A percentile compares a stretch with the other conserved stretches of the same genome.
Conservation (phyloP, 2,797 vertebrate species). For the Hydrolagus colliei region DNA sequence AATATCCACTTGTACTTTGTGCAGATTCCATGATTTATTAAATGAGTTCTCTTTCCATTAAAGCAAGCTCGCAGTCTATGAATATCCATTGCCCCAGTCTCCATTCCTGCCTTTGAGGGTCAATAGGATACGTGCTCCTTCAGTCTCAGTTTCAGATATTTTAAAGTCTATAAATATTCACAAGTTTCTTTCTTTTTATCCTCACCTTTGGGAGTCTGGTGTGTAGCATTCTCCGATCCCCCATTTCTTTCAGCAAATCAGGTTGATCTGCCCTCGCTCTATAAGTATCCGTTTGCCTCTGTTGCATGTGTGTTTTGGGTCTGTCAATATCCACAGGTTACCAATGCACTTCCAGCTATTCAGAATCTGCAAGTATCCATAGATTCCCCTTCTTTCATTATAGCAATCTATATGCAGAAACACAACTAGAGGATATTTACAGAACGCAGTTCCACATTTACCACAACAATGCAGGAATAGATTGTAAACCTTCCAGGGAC, state of each 20-base stretch:
- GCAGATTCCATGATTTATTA: neutral
- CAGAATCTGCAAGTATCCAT: constrained; percentile 19
- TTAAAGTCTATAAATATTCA: neutral
- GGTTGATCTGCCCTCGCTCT: neutral
- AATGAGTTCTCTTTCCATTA: neutral
- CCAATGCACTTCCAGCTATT: constrained; percentile 1
- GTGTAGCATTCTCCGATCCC: neutral
- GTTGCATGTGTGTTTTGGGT: neutral
- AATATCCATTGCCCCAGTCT: neutral
- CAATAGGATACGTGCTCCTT: neutral
- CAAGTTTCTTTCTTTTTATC: neutral
- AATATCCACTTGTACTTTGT: neutral
- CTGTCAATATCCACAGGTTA: constrained; percentile 15
- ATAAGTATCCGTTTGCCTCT: neutral
- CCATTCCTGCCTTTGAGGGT: neutral
- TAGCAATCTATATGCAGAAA: constrained; percentile 27
- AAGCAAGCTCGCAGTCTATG: neutral
- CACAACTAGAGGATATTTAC: constrained; percentile 26
- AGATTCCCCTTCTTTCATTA: constrained; percentile 17
- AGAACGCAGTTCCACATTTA: constrained; percentile 23
- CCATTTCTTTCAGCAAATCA: neutral
- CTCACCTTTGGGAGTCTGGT: neutral
- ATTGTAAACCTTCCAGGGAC: neutral
- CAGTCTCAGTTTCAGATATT: neutral
- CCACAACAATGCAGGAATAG: neutral